Percentiles rank a stretch among this genome's conserved stretches.
These are phyloP conservation scores for Cartodere bifasciata DNA, from an alignment of 2,888 invertebrate species.

Conservation along the genomic window DNA sequence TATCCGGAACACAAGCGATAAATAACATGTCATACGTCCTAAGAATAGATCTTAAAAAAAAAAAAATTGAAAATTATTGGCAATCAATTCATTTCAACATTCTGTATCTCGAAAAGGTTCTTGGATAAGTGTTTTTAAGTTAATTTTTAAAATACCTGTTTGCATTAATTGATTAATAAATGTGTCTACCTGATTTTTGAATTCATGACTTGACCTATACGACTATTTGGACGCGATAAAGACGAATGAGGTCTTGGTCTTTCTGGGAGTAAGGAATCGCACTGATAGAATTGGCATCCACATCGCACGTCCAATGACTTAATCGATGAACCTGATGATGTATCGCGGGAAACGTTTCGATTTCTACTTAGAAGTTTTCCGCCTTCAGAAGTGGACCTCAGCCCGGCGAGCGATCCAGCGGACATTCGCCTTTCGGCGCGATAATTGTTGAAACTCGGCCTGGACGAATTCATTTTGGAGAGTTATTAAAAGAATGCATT, in stretches of 20 bases:
- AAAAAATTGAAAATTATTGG: too few relatives aligned
- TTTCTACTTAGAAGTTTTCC: conserved; percentile 43
- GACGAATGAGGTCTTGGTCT: conserved; percentile 41
- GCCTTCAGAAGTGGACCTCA: conserved; percentile 57
- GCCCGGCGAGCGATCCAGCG: conserved; percentile 13
- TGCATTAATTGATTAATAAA: too few relatives aligned
- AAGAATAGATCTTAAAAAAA: too few relatives aligned
- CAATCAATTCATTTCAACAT: too few relatives aligned
- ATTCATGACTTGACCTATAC: too few relatives aligned
- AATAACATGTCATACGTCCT: too few relatives aligned
- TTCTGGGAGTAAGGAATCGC: conserved; percentile 67
- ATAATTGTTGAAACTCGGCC: conserved; percentile 11
- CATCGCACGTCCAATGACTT: conserved; percentile 67
- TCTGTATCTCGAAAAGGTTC: too few relatives aligned
- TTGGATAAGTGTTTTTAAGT: too few relatives aligned
- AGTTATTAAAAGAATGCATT: conserved; percentile 8
- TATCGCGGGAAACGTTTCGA: conserved; percentile 56
- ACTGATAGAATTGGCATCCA: conserved; percentile 74
- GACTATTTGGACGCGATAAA: conserved; percentile 34
- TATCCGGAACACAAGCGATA: too few relatives aligned
- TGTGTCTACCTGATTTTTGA: too few relatives aligned
- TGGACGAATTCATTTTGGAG: conserved; percentile 9
- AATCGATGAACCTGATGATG: conserved; percentile 51
- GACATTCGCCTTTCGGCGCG: conserved; percentile 12
- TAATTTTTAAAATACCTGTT: too few relatives aligned